These are phyloP conservation scores for Diaperis boleti DNA, from an alignment of 2,888 invertebrate species.

Conservation along the genomic window DNA sequence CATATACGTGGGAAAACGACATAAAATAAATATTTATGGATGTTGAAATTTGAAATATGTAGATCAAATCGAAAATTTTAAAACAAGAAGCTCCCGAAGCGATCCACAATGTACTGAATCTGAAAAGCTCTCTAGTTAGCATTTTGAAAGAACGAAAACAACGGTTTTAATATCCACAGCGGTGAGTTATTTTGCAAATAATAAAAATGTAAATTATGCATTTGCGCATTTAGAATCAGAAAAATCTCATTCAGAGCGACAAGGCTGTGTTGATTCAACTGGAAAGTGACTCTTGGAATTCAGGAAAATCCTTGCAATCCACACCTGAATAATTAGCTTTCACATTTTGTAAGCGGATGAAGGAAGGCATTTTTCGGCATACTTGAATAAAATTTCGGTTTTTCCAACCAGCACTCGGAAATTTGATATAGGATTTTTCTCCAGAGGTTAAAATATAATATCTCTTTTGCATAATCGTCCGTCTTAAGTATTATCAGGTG, in stretches of 20 bases:
- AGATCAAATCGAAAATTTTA: slow-evolving; percentile 6
- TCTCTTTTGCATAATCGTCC: slow-evolving; percentile 10
- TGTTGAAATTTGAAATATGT: too few relatives aligned
- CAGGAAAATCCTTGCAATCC: slow-evolving; percentile 29
- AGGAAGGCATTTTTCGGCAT: slow-evolving; percentile 5
- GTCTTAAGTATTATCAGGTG: slow-evolving; percentile 5
- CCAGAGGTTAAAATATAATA: slow-evolving; percentile 7
- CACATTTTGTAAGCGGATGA: slow-evolving; percentile 31
- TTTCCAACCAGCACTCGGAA: not conserved
- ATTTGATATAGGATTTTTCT: not conserved
- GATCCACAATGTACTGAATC: slow-evolving; percentile 11
- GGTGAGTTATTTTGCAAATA: slow-evolving; percentile 21
- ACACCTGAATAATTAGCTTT: slow-evolving; percentile 33
- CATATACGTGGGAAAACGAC: too few relatives aligned
- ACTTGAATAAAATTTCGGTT: slow-evolving; percentile 8
- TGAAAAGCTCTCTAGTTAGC: slow-evolving; percentile 22
- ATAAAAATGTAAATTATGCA: slow-evolving; percentile 29
- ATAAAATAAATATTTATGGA: too few relatives aligned
- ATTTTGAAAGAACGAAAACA: slow-evolving; percentile 33
- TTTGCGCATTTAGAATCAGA: slow-evolving; percentile 30
- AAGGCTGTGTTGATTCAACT: slow-evolving; percentile 25
- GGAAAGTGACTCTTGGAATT: slow-evolving; percentile 34
- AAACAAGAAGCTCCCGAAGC: slow-evolving; percentile 14
- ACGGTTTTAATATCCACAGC: slow-evolving; percentile 21
- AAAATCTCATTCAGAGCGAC: slow-evolving; percentile 25